Evolutionary conservation across 35 echinoderm and acorn worm genomes (phyloP), one percentile per base, ranked within the genome.

Genomic region (Holothuria glaberrima): DNA sequence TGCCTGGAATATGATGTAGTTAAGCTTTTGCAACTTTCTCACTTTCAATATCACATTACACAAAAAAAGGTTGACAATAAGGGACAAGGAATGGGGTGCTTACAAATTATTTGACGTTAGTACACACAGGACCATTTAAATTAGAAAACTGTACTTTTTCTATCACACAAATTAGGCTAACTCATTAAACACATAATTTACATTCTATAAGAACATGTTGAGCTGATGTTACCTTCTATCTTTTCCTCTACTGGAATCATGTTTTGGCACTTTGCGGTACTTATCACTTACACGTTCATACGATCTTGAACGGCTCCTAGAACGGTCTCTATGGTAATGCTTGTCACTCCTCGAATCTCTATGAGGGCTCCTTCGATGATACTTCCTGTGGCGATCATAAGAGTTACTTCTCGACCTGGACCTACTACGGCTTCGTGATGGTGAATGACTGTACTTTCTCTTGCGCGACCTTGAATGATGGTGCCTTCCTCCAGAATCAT

Each of bases 241-340:
- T 48, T 78, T 78, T 10, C 74, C 74, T 26, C 74, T 5, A 78
- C 74, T 48, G 50, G 44, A 78, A 52, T 78, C 74, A 41, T 48
- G 35, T 78, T 78, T 78, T n/a, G 50, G 74, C 74, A 78, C 74
- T 78, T 78, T 78, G 36, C 38, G 74, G 74, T 78, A 78, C 50
- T 78, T 78, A 16, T 78, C 74, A 78, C 38, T n/a, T 12, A 48
- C 21, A 78, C 74, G 74, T 78, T 78, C 74, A 35, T 78, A 48
- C 20, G 74, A 78, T 48, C 74, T 78, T 0, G 74, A 78, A 9
- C 74, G 44, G 27, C 74, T 78, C 29, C 74, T 78, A 52, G 74
- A 78, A 9, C 74, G 74, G 33, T 78, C 74, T 16, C 38, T 78
- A 33, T 78, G 74, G 74, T 78, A 78, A 50, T 78, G 74, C 50